Base-by-base conservation (phyloP, 2,797 vertebrate genomes). In the Typhlichthys subterraneus region DNA sequence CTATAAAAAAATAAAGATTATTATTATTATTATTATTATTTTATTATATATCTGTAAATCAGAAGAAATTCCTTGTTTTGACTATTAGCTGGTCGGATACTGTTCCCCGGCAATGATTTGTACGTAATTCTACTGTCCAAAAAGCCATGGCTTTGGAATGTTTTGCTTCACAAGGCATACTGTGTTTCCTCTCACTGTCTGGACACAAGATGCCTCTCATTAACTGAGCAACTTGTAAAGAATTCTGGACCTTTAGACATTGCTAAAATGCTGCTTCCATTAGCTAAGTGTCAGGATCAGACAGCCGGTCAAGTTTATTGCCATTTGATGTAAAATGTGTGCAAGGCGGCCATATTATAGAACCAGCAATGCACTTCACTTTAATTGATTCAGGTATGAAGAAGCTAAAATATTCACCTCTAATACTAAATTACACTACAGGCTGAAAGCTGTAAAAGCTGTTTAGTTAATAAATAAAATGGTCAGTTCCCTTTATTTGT, bases 91-190 rank as follows among this genome's bases (percentile, higher is more conserved):
- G 7, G 17, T 12, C 53, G 67, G 38, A 48, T 47, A 33, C 45
- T 51, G 64, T 70, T 2, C 5, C 31, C 19, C 15, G 0, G 1
- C 52, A 38, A 66, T 59, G 61, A 59, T 66, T 59, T 54, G 7
- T n/a, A 63, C 60, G 61, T 45, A 47, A 72, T 29, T 29, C 4
- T 70, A 79, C 45, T 69, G 75, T 69, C 60, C 57, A 52, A 51
- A 67, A 61, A 47, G 53, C 15, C 46, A 63, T 63, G 67, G 50
- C 51, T 80, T 72, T 77, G 57, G 15, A 70, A 72, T 52, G 4
- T n/a, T 48, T 11, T 29, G 49, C 1, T 42, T 68, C 42, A 70
- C 14, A 56, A 72, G 59, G 15, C 61, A 47, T 1, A 2, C 57
- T 52, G 49, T 73, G 63, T 80, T 59, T 67, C 45, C 53, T 46